Evolutionary conservation across 2,797 vertebrate genomes (phyloP), one percentile per base, ranked within the genome.

Genomic region (Cyclopterus lumpus): DNA sequence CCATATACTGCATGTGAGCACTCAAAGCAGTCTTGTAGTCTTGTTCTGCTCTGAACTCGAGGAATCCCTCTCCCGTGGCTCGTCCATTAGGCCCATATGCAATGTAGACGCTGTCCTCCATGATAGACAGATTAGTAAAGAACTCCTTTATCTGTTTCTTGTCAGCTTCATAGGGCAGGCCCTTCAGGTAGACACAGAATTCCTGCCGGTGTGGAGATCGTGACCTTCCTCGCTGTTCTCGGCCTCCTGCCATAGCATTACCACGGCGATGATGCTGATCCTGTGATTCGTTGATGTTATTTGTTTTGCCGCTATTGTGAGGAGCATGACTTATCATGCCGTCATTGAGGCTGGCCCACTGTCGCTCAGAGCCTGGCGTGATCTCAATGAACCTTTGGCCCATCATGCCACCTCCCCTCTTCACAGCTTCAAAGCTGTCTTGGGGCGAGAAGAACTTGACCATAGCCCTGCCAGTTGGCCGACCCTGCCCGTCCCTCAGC

Each of bases 1-100:
- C 98, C 96, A 99, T 99, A 83, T 99, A 99, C 71, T 99, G 98
- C 95, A 99, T 99, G 90, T 99, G 98, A 85, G 96, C 96, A 78
- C 96, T 96, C 4, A 99, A 92, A 73, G 98, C 98, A 78, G 94
- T 93, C 89, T 99, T 99, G 88, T 98, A 96, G 83, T 99, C 97
- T 78, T 95, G 92, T 89, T 99, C 97, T 66, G 96, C 95, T 90
- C 96, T 96, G 77, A 99, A 99, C 84, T 99, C 98, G 11, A 99
- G 96, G 88, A 99, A 99, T 36, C 98, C 98, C 91, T 99, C 97
- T 77, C 98, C 98, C 5, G 98, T 99, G 67, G 98, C 98, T 87
- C 97, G 96, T 20, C 98, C 98, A 70, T 97, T 98, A 53, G 98
- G 97, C 75, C 97, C 98, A 71, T 99, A 99, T 40, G 97, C 97